Conservation (phyloP, 2,113 vertebrate genomes). For the Egretta garzetta region DNA sequence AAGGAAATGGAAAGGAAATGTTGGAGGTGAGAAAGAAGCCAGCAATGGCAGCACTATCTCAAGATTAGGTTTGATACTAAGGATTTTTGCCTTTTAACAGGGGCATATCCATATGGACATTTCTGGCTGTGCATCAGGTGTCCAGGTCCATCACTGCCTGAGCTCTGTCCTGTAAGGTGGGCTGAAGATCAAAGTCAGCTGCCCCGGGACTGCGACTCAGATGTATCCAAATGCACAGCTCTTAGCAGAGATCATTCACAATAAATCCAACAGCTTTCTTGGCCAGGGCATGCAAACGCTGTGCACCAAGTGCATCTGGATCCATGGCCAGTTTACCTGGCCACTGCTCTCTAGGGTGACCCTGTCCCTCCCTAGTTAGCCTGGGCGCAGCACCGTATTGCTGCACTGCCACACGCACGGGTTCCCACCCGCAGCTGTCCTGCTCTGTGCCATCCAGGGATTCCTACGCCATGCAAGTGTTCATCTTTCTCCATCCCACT, state of each 20-base stretch:
- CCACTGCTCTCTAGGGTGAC: background rate
- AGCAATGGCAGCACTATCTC: background rate
- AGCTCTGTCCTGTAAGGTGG: background rate
- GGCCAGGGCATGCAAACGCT: background rate
- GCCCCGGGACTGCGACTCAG: background rate
- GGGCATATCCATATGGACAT: background rate
- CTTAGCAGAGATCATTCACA: background rate
- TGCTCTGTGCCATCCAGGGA: background rate
- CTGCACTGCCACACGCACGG: accelerated
- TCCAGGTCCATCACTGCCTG: background rate
- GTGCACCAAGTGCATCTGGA: background rate
- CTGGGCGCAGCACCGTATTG: background rate
- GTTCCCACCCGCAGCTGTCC: background rate
- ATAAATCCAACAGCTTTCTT: background rate
- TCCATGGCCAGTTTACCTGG: background rate
- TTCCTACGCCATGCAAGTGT: background rate
- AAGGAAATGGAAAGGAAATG: background rate
- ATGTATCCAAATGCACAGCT: background rate
- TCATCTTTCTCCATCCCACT: background rate
- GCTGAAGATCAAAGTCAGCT: background rate
- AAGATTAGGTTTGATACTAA: background rate
- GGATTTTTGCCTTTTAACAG: background rate
- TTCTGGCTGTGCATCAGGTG: background rate
- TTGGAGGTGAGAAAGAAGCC: background rate
- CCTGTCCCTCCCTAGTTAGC: background rate